Base-by-base conservation (phyloP, 2,797 vertebrate species). In the Tamandua tetradactyla region DNA sequence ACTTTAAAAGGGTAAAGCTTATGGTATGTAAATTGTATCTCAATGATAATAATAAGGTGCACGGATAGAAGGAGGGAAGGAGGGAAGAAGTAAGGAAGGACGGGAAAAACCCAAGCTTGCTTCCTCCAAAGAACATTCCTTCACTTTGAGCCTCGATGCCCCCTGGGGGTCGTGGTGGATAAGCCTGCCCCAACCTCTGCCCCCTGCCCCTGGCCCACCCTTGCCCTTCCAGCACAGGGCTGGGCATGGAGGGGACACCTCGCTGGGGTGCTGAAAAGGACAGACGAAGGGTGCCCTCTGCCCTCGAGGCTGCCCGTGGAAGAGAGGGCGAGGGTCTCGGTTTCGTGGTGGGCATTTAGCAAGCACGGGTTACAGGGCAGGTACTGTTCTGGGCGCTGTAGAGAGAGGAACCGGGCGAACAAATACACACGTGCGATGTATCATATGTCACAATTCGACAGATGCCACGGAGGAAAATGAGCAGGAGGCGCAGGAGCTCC, bases 291-390 rank as follows among this genome's bases (percentile, higher is more conserved):
- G 52, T 4, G 2, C 40, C 0, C 49, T 37, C 0, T 1, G 8
- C 49, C 30, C n/a, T 14, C 0, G 2, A 30, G 49, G 72, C 47
- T 4, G 40, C 55, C 20, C 0, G 1, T 0, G 37, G 69, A 2
- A 5, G 9, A 20, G 32, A 47, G 55, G 55, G 18, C 22, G 9
- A 17, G 52, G 42, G 32, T 57, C 44, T n/a, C 27, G 12, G 5
- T 55, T 55, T 22, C 20, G 18, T 55, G 55, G 55, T 22, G 49
- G 3, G 9, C 22, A 3, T 35, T 32, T 22, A 7, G 15, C 25
- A 18, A 74, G 68, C 15, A 32, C 1, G 44, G 20, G 10, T 59
- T 74, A 3, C 0, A 4, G 14, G 40, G 25, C n/a, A 17, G 42
- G 61, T 30, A 0, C 86, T 7, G 22, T 78, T 23, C 1, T 0